Base-by-base conservation (phyloP, 2,113 vertebrate genomes). In the Phalacrocorax pelagicus region DNA sequence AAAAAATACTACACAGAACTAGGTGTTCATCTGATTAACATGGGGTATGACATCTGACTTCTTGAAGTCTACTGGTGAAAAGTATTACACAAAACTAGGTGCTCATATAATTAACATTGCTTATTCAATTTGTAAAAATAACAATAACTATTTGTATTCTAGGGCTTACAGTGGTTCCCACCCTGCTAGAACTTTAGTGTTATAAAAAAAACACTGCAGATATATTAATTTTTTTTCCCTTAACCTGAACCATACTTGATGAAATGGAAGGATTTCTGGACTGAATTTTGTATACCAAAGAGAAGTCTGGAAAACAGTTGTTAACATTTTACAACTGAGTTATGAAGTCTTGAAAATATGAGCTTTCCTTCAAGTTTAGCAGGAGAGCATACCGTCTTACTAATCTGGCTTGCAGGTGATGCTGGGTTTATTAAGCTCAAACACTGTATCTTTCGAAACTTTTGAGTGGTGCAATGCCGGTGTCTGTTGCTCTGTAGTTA, bases 251-350 rank as follows among this genome's bases (percentile, higher is more conserved):
- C 36, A 27, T 44, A 34, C 30, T 46, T 86, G 20, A 44, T 81
- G 40, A 86, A 94, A 91, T 67, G 0, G 17, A 75, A 85, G 38
- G 23, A 79, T 81, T 95, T 94, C 61, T 88, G 20, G 6, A 23
- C n/a, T 74, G 22, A 81, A 67, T 85, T 27, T 29, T 69, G n/a
- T 87, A 65, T 47, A 85, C 17, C 20, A 75, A 84, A 81, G 69
- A 34, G 59, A 91, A 81, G 57, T 67, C 94, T 95, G 84, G 90
- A 79, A 81, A 93, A 47, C 38, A 79, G 57, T 93, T 86, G 54
- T 92, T 85, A 93, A 55, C 38, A 34, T 82, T 93, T 93, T 91
- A 71, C 57, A 67, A 63, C 47, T 67, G 73, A 84, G n/a, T 91
- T 91, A 87, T 38, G 57, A 85, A 74, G 47, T 95, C 65, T 47